A percentile compares a stretch with the other conserved stretches of the same genome.
Evolutionary conservation across 1,140 invertebrate species (phyloP).

Genomic region (Trichonephila clavipes): DNA sequence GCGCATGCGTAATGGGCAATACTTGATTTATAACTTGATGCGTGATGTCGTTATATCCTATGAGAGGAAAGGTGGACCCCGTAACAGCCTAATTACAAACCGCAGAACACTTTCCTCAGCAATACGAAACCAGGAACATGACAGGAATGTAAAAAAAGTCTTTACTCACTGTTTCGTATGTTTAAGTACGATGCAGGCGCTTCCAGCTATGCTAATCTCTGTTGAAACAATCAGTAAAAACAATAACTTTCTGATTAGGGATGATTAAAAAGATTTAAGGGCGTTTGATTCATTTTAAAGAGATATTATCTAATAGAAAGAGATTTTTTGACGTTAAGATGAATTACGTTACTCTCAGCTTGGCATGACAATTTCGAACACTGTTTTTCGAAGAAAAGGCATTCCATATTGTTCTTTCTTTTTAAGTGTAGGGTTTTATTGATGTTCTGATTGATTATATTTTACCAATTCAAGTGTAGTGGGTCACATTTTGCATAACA

Average conservation of each 20-base stretch:
- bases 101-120: constrained; percentile 70
- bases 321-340: constrained; percentile 5
- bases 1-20: constrained; percentile 72
- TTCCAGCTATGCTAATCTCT: constrained; percentile 4
- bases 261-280: constrained; percentile 22
- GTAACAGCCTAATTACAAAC: constrained; percentile 76
- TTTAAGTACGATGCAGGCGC: not conserved
- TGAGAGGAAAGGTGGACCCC: constrained; percentile 71
- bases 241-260: constrained; percentile 44
- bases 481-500: too few species aligned
- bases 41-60: constrained; percentile 68
- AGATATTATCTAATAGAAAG: not conserved
- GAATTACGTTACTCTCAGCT: not conserved
- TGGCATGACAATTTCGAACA: constrained; percentile 7
- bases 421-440: not conserved
- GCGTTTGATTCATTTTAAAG: not conserved
- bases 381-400: not conserved
- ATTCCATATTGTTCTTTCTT: not conserved
- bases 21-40: constrained; percentile 67
- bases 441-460: too few species aligned
- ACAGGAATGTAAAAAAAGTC: constrained; percentile 26
- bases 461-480: too few species aligned
- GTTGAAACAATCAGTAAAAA: constrained; percentile 47
- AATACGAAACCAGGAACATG: constrained; percentile 51
- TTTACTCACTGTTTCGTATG: not conserved